These are phyloP conservation scores for Lasioglossum leucozonium DNA, from an alignment of 2,888 invertebrate genomes.

Conservation along the genomic window DNA sequence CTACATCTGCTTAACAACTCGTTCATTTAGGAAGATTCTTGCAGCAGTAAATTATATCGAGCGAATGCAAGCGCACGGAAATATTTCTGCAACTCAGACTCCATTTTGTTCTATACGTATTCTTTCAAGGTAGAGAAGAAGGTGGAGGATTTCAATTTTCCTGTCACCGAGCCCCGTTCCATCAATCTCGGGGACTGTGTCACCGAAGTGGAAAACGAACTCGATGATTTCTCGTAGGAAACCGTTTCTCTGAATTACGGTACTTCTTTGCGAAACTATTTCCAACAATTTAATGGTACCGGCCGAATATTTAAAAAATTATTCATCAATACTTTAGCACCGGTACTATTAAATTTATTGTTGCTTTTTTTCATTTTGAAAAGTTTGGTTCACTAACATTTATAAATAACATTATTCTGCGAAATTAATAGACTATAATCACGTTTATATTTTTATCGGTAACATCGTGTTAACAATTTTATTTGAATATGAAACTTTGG, in stretches of 20 bases:
- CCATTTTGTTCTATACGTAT: conserved; percentile 34
- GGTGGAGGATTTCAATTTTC: conserved; percentile 72
- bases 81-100: conserved; percentile 63
- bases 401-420: neutral
- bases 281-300: neutral
- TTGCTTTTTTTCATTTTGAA: neutral
- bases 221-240: conserved; percentile 67
- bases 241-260: conserved; percentile 42
- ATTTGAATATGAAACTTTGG: neutral
- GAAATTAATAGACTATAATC: neutral
- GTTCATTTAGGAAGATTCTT: conserved; percentile 30
- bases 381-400: neutral
- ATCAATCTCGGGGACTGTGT: conserved; percentile 70
- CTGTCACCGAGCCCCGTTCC: conserved; percentile 70
- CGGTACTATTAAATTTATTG: neutral
- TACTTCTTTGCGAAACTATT: conserved; percentile 18
- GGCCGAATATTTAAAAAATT: neutral
- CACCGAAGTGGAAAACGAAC: conserved; percentile 72
- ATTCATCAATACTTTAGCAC: neutral
- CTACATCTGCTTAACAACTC: conserved; percentile 1
- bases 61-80: conserved; percentile 47
- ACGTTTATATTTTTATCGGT: neutral
- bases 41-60: conserved; percentile 55
- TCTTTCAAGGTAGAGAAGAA: conserved; percentile 29
- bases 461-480: neutral